These are phyloP conservation scores for Nephotettix cincticeps DNA, from an alignment of 1,140 invertebrate species.

Conservation along the genomic window DNA sequence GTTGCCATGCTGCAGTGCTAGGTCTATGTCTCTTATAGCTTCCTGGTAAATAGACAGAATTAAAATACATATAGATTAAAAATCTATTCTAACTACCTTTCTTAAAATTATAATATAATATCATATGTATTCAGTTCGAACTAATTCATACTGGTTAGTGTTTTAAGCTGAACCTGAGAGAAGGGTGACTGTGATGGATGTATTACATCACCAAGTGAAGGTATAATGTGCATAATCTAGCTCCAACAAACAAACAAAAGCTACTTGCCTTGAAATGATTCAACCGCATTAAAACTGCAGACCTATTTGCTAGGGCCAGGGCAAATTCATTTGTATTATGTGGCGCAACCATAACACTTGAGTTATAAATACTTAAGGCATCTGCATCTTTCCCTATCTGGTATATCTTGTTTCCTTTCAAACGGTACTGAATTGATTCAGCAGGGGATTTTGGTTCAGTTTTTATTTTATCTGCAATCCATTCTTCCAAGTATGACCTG, in stretches of 20 bases:
- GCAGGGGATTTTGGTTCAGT: slow-evolving; percentile 38
- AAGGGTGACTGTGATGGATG: too few relatives aligned
- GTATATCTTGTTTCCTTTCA: slow-evolving; percentile 46
- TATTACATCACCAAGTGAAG: too few relatives aligned
- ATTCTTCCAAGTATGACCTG: slow-evolving; percentile 18
- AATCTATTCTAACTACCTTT: too few relatives aligned
- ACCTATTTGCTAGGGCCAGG: slow-evolving; percentile 50
- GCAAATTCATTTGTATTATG: slow-evolving; percentile 44
- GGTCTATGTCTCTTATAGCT: slow-evolving; percentile 48
- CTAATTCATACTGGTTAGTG: too few relatives aligned
- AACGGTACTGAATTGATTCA: slow-evolving; percentile 42
- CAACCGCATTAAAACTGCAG: slow-evolving; percentile 49
- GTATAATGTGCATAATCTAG: too few relatives aligned
- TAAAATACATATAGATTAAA: neutral
- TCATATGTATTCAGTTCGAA: too few relatives aligned
- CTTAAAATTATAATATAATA: too few relatives aligned
- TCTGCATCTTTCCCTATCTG: slow-evolving; percentile 44
- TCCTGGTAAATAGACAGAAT: slow-evolving; percentile 43
- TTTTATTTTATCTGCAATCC: slow-evolving; percentile 2
- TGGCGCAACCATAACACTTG: slow-evolving; percentile 47
- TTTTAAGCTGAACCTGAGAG: too few relatives aligned
- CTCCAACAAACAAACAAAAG: too few relatives aligned
- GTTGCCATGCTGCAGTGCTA: slow-evolving; percentile 46
- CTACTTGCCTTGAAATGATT: slow-evolving; percentile 43
- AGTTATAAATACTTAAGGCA: slow-evolving; percentile 46